Evolutionary conservation across 2,888 invertebrate genomes (phyloP).

Genomic region (Polyploca ridens): DNA sequence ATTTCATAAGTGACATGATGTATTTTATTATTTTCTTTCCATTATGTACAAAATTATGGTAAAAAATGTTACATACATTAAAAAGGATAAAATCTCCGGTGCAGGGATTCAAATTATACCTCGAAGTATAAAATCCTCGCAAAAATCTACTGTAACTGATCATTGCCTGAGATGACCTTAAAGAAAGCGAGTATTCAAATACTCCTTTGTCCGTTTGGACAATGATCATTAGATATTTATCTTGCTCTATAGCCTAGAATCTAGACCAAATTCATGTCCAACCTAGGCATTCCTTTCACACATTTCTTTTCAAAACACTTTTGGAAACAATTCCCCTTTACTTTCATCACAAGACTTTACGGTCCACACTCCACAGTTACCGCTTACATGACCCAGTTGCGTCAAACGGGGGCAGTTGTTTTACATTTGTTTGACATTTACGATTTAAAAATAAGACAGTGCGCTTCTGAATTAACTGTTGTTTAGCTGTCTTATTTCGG

Average conservation of each 20-base stretch:
- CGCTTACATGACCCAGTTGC: conserved; percentile 33
- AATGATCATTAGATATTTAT: neutral
- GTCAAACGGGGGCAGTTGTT: conserved; percentile 25
- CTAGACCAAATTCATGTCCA: neutral
- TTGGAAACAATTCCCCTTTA: neutral
- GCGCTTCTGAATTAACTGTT: conserved; percentile 13
- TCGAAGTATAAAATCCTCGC: neutral
- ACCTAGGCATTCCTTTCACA: neutral
- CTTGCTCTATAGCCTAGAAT: neutral
- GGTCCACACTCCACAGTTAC: conserved; percentile 6
- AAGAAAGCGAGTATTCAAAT: neutral
- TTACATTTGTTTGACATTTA: conserved; percentile 35
- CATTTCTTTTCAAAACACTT: neutral
- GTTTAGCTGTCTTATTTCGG: neutral
- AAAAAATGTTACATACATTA: no score
- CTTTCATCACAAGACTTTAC: conserved; percentile 4
- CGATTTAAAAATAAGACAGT: conserved; percentile 38
- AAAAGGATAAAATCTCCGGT: no score
- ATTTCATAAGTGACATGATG: no score
- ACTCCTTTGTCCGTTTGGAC: neutral
- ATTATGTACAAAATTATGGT: no score
- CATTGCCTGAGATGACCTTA: neutral
- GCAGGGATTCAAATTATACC: no score
- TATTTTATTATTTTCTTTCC: no score
- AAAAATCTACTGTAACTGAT: neutral